Evolutionary conservation across 1,140 invertebrate genomes (phyloP).

Genomic region (Heliothis subflexa): DNA sequence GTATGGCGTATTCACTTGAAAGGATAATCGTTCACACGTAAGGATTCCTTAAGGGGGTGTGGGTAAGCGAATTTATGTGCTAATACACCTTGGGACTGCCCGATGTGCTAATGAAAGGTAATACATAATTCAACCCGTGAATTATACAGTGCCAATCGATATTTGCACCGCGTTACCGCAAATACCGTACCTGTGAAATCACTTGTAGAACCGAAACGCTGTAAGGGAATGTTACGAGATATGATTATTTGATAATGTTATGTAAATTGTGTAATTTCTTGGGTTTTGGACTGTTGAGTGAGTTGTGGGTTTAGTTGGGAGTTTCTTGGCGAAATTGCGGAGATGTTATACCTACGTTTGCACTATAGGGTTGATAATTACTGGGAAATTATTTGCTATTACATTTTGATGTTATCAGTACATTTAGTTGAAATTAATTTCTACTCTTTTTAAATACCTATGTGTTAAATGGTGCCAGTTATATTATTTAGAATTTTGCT

Average conservation of each 20-base stretch:
- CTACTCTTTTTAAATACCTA: background rate
- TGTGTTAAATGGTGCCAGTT: too few species aligned
- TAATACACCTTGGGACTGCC: slow-evolving; percentile 82
- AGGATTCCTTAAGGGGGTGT: slow-evolving; percentile 75
- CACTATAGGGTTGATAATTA: background rate
- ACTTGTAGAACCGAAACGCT: slow-evolving; percentile 63
- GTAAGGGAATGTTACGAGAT: slow-evolving; percentile 30
- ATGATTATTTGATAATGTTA: slow-evolving; percentile 44
- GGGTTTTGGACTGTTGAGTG: slow-evolving; percentile 1
- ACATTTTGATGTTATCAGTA: background rate
- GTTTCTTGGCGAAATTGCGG: background rate
- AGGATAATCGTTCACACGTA: slow-evolving; percentile 81
- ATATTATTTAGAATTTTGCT: slow-evolving; percentile 1
- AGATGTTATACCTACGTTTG: background rate
- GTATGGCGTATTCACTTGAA: slow-evolving; percentile 55
- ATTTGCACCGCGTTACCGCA: slow-evolving; percentile 83
- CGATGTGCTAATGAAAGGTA: slow-evolving; percentile 86
- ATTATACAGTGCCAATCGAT: slow-evolving; percentile 86
- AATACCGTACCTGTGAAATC: slow-evolving; percentile 69
- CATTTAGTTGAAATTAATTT: background rate
- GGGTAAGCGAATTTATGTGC: slow-evolving; percentile 84
- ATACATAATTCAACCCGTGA: slow-evolving; percentile 86
- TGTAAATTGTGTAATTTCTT: slow-evolving; percentile 44
- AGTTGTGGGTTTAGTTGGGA: slow-evolving; percentile 18
- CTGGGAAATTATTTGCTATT: background rate